These are phyloP conservation scores for Spilarctia lutea DNA, from an alignment of 2,888 invertebrate species.

Conservation along the genomic window DNA sequence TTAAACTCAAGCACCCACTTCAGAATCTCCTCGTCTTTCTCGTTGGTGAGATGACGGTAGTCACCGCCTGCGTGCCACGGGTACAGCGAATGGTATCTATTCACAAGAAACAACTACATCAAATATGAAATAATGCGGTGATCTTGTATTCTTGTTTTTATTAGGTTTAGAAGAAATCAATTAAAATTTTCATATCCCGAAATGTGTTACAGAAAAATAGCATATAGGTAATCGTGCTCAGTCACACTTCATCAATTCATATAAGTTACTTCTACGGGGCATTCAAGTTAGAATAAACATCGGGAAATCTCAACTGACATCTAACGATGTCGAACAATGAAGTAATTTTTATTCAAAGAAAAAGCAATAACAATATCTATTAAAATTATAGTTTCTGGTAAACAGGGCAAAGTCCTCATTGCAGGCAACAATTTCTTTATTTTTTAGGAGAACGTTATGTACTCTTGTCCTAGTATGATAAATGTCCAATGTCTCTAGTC, in stretches of 20 bases:
- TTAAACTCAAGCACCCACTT: slow-evolving; percentile 96
- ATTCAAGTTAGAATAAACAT: background rate
- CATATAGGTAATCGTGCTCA: no score
- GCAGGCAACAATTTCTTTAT: background rate
- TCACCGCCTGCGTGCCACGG: slow-evolving; percentile 98
- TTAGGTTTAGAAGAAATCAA: background rate
- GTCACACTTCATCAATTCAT: no score
- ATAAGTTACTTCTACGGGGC: no score
- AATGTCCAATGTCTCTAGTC: no score
- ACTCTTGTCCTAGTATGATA: background rate
- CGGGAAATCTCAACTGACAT: background rate
- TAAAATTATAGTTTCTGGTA: background rate
- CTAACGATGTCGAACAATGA: background rate
- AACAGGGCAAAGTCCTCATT: background rate
- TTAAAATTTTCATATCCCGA: background rate
- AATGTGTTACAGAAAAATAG: background rate
- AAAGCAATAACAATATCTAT: background rate
- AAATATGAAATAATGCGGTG: background rate
- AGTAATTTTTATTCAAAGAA: background rate
- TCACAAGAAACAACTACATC: background rate
- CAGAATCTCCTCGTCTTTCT: slow-evolving; percentile 92
- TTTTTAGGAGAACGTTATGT: background rate
- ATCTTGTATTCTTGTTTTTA: background rate
- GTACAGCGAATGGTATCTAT: slow-evolving; percentile 97
- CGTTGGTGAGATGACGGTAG: slow-evolving; percentile 92